Base-by-base conservation (phyloP, 2,888 invertebrate genomes). In the Masnerella sp. region DNA sequence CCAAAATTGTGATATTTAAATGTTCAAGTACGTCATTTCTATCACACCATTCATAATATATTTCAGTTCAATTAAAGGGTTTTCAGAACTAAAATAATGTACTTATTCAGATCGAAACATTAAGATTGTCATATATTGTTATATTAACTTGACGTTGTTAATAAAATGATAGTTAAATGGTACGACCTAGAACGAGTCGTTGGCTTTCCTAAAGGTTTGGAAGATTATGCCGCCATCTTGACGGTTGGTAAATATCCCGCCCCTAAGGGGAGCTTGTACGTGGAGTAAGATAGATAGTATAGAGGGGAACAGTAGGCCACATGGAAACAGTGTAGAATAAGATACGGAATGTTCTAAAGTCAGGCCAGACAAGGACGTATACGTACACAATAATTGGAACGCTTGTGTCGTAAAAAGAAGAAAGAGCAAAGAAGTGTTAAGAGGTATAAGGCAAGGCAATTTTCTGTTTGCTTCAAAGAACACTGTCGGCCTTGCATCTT, bases 401-500 rank as follows among this genome's bases (percentile, higher is more conserved):
- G 47, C 38, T 59, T 52, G 51, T 40, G 47, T 64, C 59, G 67
- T 56, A 64, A 76, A 70, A 76, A 75, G 74, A 76, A 71, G 67
- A 72, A 69, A 74, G 73, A 76, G 75, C 45, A 68, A 65, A 73
- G 61, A 68, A 77, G 79, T 77, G 77, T 77, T 72, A 76, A 78
- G 74, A 78, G 77, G 74, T 62, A 77, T 75, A 73, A 68, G 67
- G 62, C 70, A 47, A 75, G 76, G 74, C 70, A 77, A 70, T 78
- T 77, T 77, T 79, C 52, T 74, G 70, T 82, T 79, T 79, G 83
- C 81, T 82, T 84, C 85, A 86, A 86, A 87, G 85, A 87, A 86
- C 85, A 85, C 83, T 86, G 85, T 85, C 86, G 84, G 85, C 87
- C 86, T 86, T 86, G 85, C 87, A 85, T 85, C 84, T 86, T 85